These are phyloP conservation scores for Aplodontia rufa DNA, from an alignment of 2,113 vertebrate species.

Conservation along the genomic window DNA sequence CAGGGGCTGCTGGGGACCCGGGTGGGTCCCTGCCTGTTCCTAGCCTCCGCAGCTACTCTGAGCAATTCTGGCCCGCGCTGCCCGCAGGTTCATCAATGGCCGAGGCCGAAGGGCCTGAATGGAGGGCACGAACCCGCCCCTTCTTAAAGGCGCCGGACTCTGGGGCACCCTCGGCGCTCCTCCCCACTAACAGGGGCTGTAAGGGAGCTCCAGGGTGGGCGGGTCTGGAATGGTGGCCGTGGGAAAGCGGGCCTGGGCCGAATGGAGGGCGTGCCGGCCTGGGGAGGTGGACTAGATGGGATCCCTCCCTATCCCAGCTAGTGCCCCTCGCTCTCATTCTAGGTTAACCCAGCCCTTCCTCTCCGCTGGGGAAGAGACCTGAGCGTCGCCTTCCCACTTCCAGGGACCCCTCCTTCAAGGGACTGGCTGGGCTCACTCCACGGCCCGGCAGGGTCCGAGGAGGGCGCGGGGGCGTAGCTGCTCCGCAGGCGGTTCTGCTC, in stretches of 20 bases:
- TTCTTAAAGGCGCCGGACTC: conserved; percentile 74
- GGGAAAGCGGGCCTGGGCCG: conserved; percentile 27
- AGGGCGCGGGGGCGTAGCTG: conserved; percentile 55
- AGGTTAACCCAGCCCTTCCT: neutral
- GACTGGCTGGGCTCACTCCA: neutral
- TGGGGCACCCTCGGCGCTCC: neutral
- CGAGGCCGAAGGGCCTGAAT: conserved; percentile 70
- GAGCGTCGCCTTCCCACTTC: neutral
- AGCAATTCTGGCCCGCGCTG: neutral
- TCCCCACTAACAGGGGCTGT: neutral
- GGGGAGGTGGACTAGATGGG: neutral
- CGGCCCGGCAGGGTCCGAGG: neutral
- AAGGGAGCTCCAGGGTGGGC: conserved; percentile 48
- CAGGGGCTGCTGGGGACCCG: neutral
- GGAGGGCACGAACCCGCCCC: conserved; percentile 75
- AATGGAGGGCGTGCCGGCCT: conserved; percentile 47
- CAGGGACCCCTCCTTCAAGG: conserved; percentile 16
- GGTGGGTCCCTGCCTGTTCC: neutral
- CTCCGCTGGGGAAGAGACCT: neutral
- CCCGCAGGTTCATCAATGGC: conserved; percentile 74
- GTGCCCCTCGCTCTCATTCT: neutral
- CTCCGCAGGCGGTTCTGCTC: neutral
- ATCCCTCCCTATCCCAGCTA: neutral
- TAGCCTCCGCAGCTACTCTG: neutral
- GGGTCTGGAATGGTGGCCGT: neutral